Evolutionary conservation across 2,888 invertebrate genomes (phyloP), one percentile per base, ranked within the genome.

Genomic region (Drosophila quinaria): DNA sequence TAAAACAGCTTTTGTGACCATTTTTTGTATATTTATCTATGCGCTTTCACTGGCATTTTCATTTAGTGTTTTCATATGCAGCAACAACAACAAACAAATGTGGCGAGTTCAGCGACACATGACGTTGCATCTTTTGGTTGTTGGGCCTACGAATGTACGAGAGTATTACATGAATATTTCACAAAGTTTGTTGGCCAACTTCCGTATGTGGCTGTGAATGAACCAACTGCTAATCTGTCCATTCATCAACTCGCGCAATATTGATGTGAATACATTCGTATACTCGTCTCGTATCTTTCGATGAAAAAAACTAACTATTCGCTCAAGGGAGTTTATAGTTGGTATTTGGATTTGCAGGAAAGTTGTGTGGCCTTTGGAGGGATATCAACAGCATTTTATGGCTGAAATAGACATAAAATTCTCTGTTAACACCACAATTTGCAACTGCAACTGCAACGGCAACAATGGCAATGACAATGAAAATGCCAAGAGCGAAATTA

Each of bases 131-230:
- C 65, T 65, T 65, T 69, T 47, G 15, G 46, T 29, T 47, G 46
- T 29, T 47, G 37, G 47, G 54, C 29, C 33, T 35, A 52, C 25
- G 25, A 5, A 4, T 22, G 4, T 47, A 46, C 19, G 42, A 17
- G 42, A 22, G 37, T 54, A 64, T 68, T 67, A 62, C 70, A 70
- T 70, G 70, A 61, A 62, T 70, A 70, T 49, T 61, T 67, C 52
- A 62, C 47, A 66, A 59, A 63, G 58, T 70, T 65, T 66, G 69
- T 73, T 70, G 64, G 65, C 69, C 69, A 69, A 77, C 63, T 61
- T 56, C 56, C 42, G 59, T 50, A 60, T 51, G 13, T 25, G 31
- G 17, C 49, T 52, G 56, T 68, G 68, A 68, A 68, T 69, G 64
- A 68, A 51, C 64, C 37, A 65, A 64, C 56, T 58, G 47, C 29